These are phyloP conservation scores for Sialia sialis DNA, from an alignment of 2,113 vertebrate species.

Conservation along the genomic window DNA sequence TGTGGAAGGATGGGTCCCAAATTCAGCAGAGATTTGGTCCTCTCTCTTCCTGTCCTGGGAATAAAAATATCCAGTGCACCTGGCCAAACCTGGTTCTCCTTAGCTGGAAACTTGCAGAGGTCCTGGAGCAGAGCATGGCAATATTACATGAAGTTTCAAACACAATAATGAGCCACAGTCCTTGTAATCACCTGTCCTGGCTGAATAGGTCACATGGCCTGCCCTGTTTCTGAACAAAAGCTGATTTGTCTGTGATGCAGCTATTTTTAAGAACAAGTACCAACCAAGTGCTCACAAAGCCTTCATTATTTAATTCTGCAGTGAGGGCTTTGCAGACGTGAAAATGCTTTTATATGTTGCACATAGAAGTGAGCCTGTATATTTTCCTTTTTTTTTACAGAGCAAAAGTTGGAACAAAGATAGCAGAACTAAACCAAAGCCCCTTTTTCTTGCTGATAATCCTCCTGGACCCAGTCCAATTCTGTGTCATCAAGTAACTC, in stretches of 20 bases:
- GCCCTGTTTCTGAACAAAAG: constrained; percentile 10
- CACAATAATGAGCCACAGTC: neutral
- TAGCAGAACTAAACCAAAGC: constrained; percentile 9
- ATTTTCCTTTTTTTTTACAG: constrained; percentile 19
- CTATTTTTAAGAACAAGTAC: constrained; percentile 43
- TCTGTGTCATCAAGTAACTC: neutral
- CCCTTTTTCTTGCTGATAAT: constrained; percentile 26
- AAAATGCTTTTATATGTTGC: constrained; percentile 33
- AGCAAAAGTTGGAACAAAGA: constrained; percentile 29
- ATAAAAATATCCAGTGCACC: neutral
- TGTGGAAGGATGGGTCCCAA: neutral
- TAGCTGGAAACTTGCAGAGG: neutral
- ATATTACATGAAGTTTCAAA: neutral
- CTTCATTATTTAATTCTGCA: constrained; percentile 12
- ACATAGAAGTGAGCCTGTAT: neutral
- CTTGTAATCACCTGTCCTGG: constrained; percentile 36
- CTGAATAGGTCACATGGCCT: neutral
- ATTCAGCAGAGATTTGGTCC: neutral
- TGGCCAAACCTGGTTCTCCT: neutral
- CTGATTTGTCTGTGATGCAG: constrained; percentile 1
- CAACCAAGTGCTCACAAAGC: constrained; percentile 19
- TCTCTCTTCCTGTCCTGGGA: neutral
- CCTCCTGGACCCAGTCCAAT: constrained; percentile 5
- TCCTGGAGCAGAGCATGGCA: neutral
- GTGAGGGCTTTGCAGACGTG: neutral